A percentile compares a stretch with the other conserved stretches of the same genome.
Evolutionary conservation across 2,113 vertebrate species (phyloP).

Genomic region (Larimichthys crocea): DNA sequence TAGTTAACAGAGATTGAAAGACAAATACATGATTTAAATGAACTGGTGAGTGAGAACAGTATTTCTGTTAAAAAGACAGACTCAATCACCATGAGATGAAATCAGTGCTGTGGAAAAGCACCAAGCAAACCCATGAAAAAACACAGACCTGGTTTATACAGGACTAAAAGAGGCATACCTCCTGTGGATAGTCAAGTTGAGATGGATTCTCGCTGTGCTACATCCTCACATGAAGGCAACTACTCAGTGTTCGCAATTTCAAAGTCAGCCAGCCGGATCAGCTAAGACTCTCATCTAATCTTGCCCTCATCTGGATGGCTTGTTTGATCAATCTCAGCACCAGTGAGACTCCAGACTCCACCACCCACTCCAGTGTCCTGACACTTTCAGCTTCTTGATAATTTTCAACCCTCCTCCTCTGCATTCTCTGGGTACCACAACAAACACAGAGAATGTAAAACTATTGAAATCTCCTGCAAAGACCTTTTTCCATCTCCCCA

Average conservation of each 20-base stretch:
- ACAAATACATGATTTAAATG: background rate
- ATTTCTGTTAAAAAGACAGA: too few relatives aligned
- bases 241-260: slow-evolving; percentile 30
- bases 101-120: background rate
- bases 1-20: background rate
- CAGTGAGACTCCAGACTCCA: slow-evolving; percentile 30
- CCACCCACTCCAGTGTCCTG: slow-evolving; percentile 8
- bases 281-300: slow-evolving; percentile 19
- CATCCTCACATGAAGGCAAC: slow-evolving; percentile 6
- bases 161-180: background rate
- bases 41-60: background rate
- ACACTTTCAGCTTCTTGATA: slow-evolving; percentile 19
- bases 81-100: background rate
- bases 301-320: slow-evolving; percentile 38
- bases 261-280: slow-evolving; percentile 33
- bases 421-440: background rate
- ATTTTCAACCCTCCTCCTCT: background rate
- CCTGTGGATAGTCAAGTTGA: background rate
- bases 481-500: slow-evolving; percentile 35
- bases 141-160: background rate
- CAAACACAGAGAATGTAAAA: slow-evolving; percentile 8
- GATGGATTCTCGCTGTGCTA: slow-evolving; percentile 4
- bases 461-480: slow-evolving; percentile 14
- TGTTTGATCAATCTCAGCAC: slow-evolving; percentile 51
- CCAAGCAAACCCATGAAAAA: too few relatives aligned